A percentile compares a stretch with the other conserved stretches of the same genome.
Conservation (phyloP, 2,888 invertebrate species). For the Allolobophora icterica region DNA sequence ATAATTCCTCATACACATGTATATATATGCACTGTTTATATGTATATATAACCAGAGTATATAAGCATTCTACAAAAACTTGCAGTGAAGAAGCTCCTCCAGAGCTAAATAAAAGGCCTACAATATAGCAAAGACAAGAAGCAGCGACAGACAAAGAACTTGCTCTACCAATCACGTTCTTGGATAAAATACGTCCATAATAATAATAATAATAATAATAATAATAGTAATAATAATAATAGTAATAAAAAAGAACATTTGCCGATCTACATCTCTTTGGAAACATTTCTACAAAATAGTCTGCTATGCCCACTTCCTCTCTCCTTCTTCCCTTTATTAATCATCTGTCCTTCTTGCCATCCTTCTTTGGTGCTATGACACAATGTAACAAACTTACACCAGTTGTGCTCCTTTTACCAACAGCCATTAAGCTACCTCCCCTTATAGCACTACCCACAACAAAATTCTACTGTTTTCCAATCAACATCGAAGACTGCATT, state of each 20-base stretch:
- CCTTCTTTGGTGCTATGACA: background rate
- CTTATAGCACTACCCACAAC: background rate
- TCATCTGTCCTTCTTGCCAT: background rate
- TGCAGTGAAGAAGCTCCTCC: slow-evolving; percentile 11
- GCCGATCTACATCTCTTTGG: background rate
- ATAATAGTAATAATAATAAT: background rate
- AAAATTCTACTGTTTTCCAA: background rate
- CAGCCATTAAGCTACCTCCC: too few relatives aligned
- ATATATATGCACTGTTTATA: slow-evolving; percentile 7
- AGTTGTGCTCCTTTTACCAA: background rate
- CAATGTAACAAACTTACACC: background rate
- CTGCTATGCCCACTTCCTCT: background rate
- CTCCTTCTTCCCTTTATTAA: background rate
- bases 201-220: background rate
- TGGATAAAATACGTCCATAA: slow-evolving; percentile 1
- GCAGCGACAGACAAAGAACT: slow-evolving; percentile 17
- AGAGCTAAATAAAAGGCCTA: slow-evolving; percentile 12
- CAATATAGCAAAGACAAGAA: slow-evolving; percentile 11
- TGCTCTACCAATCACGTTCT: slow-evolving; percentile 14
- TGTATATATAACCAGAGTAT: slow-evolving; percentile 8
- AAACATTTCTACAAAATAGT: slow-evolving; percentile 7
- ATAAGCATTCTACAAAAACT: slow-evolving; percentile 6
- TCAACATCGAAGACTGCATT: background rate
- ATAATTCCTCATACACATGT: slow-evolving; percentile 9
- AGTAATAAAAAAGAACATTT: background rate